Conservation (phyloP, 2,888 invertebrate species). For the Drosophila kanekoi region DNA sequence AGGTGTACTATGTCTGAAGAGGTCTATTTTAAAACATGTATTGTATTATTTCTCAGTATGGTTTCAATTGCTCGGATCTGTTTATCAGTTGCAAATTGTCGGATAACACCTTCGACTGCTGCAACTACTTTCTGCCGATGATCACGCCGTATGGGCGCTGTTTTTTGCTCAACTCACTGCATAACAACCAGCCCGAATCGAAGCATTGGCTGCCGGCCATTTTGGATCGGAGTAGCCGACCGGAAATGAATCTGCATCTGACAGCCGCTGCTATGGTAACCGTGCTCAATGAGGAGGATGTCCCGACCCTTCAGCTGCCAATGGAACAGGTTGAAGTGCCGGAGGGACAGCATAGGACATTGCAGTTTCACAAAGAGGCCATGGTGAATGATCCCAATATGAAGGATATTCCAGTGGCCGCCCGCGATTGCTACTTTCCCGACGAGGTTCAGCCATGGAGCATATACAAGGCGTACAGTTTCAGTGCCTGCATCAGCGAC, state of each 20-base stretch:
- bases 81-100: constrained; percentile 87
- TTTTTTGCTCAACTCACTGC: constrained; percentile 87
- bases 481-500: constrained; percentile 89
- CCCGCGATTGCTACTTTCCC: constrained; percentile 90
- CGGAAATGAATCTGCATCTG: constrained; percentile 69
- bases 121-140: constrained; percentile 87
- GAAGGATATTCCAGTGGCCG: constrained; percentile 86
- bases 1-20: neutral
- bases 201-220: constrained; percentile 77
- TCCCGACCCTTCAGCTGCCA: constrained; percentile 74
- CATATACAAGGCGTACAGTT: constrained; percentile 89
- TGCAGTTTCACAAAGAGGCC: constrained; percentile 86
- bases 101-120: constrained; percentile 87
- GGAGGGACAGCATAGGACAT: constrained; percentile 55
- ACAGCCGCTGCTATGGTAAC: constrained; percentile 60
- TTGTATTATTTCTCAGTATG: constrained; percentile 59
- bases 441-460: constrained; percentile 87
- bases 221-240: constrained; percentile 65
- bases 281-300: constrained; percentile 82
- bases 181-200: constrained; percentile 85
- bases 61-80: constrained; percentile 85
- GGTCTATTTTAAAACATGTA: no score
- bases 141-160: constrained; percentile 88
- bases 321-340: constrained; percentile 42
- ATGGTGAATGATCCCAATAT: constrained; percentile 89